Percentiles rank a stretch among this genome's conserved stretches.
Conservation (phyloP, 2,797 vertebrate species). For the Gephyroberyx darwinii region DNA sequence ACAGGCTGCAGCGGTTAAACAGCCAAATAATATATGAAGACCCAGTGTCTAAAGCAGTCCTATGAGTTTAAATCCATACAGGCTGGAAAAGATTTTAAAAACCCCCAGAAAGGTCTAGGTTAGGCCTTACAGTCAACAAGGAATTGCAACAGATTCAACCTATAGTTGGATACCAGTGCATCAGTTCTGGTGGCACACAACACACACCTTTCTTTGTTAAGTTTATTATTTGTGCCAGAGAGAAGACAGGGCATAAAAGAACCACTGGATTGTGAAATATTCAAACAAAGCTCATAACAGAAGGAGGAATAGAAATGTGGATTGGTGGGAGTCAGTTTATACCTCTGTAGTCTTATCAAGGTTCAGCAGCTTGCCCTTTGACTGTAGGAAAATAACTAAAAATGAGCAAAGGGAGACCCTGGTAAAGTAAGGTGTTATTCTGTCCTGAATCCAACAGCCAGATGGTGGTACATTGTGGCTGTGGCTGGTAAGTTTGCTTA, state of each 20-base stretch:
- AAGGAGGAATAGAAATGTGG: not conserved
- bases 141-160: not conserved
- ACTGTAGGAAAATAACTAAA: no score
- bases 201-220: not conserved
- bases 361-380: no score
- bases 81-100: no score
- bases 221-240: not conserved
- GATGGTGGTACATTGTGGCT: not conserved
- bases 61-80: not conserved
- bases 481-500: not conserved
- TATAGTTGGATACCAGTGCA: no score
- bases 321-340: not conserved
- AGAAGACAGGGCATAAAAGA: not conserved
- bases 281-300: not conserved
- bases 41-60: no score
- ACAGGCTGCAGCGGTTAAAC: not conserved
- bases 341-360: not conserved
- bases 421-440: not conserved
- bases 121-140: not conserved
- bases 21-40: not conserved
- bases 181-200: conserved; percentile 2
- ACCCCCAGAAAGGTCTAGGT: not conserved
- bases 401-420: not conserved
- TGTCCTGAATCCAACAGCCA: not conserved
- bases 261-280: not conserved